phyloP scores from a whole-genome alignment of 2,797 vertebrate genomes.

The Macroramphosus scolopax region DNA sequence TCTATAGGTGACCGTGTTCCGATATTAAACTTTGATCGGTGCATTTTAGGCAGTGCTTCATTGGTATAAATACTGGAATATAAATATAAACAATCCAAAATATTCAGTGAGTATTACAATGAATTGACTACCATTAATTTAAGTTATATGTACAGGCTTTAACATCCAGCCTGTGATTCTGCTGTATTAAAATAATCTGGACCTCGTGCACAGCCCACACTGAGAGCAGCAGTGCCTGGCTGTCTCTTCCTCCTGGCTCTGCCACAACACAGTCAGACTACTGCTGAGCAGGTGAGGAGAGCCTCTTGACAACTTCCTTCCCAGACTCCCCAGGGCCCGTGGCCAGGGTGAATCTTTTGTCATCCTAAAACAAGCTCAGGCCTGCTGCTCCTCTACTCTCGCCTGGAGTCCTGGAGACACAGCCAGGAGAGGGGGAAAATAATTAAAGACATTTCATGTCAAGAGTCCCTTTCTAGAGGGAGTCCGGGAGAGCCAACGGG shows the following conservation, averaged over 20 bases:
- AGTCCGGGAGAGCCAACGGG: conserved; percentile 60
- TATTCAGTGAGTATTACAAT: too few species aligned
- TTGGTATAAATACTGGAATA: too few species aligned
- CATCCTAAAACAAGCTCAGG: conserved; percentile 74
- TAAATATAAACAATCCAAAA: too few species aligned
- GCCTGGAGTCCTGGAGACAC: conserved; percentile 73
- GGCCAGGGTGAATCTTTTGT: conserved; percentile 73
- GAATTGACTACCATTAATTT: too few species aligned
- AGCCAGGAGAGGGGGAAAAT: conserved; percentile 76
- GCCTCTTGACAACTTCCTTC: conserved; percentile 74
- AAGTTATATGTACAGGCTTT: too few species aligned
- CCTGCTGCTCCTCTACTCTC: conserved; percentile 71
- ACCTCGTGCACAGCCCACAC: conserved; percentile 60
- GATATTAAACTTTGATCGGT: too few species aligned
- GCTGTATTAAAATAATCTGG: too few species aligned
- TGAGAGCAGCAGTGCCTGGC: conserved; percentile 52
- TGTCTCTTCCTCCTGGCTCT: conserved; percentile 43
- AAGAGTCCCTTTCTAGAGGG: conserved; percentile 80
- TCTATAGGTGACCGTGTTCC: too few species aligned
- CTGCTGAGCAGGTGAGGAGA: conserved; percentile 73
- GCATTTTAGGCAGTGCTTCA: too few species aligned
- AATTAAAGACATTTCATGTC: conserved; percentile 92
- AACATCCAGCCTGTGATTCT: too few species aligned
- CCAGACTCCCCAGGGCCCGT: conserved; percentile 65
- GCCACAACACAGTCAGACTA: conserved; percentile 63